A percentile compares a stretch with the other conserved stretches of the same genome.
phyloP scores from a whole-genome alignment of 2,888 invertebrate species.

The Eupithecia dodoneata region DNA sequence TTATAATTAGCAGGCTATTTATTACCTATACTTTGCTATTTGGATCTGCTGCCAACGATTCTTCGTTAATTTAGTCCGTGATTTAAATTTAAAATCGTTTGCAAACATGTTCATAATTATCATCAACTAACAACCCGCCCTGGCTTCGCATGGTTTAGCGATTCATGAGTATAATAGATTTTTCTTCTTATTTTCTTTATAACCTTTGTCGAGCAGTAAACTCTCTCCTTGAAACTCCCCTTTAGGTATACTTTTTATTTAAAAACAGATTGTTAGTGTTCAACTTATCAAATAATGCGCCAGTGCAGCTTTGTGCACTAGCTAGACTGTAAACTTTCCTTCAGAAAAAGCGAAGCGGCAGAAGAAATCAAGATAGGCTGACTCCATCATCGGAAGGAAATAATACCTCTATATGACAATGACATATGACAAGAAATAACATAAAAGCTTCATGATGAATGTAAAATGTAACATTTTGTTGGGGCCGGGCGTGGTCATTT shows the following conservation, averaged over 20 bases:
- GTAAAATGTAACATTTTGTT: background rate
- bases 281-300: no score
- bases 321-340: no score
- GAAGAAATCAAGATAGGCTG: no score
- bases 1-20: constrained; percentile 36
- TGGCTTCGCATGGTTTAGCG: background rate
- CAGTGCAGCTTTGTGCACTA: background rate
- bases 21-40: constrained; percentile 22
- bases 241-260: no score
- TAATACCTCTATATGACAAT: background rate
- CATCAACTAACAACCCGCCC: background rate
- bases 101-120: background rate
- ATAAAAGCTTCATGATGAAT: background rate
- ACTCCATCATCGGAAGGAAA: background rate
- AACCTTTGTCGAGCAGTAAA: background rate
- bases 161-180: background rate
- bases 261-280: no score
- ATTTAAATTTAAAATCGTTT: constrained; percentile 1
- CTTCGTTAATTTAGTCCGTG: constrained; percentile 31
- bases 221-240: background rate
- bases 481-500: background rate
- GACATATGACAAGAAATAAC: background rate
- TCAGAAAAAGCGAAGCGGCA: no score
- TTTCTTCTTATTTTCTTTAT: background rate
- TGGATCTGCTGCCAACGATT: constrained; percentile 37